A percentile compares a stretch with the other conserved stretches of the same genome.
These are phyloP conservation scores for Coracias cyanogaster DNA, from an alignment of 2,797 vertebrate species.

Conservation along the genomic window DNA sequence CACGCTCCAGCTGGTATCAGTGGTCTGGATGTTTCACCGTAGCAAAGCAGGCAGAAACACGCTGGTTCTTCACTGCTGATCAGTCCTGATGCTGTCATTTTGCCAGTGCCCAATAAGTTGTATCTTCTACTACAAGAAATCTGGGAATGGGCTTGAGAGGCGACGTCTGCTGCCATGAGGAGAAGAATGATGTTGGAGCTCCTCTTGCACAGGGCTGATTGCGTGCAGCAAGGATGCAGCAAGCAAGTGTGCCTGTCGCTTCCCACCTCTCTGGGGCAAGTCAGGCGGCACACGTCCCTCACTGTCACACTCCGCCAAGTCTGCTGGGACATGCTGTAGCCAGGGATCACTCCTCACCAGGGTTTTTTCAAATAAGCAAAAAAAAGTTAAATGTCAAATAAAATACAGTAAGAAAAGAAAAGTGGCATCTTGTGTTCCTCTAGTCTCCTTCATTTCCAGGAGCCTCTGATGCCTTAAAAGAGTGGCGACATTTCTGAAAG, in stretches of 20 bases:
- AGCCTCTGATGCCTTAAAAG: not conserved
- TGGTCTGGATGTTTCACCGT: not conserved
- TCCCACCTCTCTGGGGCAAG: not conserved
- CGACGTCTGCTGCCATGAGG: fast-evolving
- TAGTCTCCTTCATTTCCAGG: not conserved
- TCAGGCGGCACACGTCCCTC: not conserved
- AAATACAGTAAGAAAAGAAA: conserved; percentile 6
- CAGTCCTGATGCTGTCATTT: fast-evolving
- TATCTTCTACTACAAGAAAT: not conserved
- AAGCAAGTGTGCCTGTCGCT: not conserved
- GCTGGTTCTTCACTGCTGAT: not conserved
- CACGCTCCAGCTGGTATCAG: fast-evolving
- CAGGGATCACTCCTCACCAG: not conserved
- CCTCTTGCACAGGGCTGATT: fast-evolving
- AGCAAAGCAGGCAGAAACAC: not conserved
- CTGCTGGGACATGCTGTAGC: not conserved
- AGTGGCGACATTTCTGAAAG: not conserved
- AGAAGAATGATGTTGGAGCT: not conserved
- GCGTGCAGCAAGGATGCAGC: fast-evolving
- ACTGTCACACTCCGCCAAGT: not conserved
- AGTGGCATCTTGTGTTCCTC: not conserved
- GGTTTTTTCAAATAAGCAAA: not conserved
- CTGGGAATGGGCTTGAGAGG: not conserved
- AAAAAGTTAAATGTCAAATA: conserved; percentile 29
- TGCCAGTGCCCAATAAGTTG: not conserved